phyloP scores from a whole-genome alignment of 2,113 vertebrate species.

The Mormoops blainvillei region DNA sequence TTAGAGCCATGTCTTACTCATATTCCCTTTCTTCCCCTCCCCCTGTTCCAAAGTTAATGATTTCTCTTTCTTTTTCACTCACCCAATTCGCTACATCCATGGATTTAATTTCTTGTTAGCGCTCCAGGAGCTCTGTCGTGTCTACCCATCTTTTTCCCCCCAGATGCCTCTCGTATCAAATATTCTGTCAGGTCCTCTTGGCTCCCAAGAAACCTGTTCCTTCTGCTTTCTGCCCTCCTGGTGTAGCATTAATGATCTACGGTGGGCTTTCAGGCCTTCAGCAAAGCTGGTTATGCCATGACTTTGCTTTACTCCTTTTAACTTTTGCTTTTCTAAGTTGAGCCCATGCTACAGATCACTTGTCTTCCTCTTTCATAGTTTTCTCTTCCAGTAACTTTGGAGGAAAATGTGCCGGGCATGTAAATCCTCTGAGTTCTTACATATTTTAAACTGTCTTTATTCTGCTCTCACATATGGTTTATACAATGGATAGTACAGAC shows the following conservation, averaged over 20 bases:
- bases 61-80: background rate
- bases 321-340: background rate
- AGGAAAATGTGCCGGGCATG: background rate
- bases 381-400: background rate
- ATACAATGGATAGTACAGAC: background rate
- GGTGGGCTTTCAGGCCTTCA: background rate
- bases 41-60: background rate
- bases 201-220: background rate
- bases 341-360: background rate
- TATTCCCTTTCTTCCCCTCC: background rate
- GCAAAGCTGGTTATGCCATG: background rate
- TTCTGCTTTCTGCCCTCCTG: background rate
- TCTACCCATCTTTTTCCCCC: background rate
- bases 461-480: background rate
- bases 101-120: background rate
- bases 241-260: fast-evolving
- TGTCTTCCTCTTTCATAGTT: background rate
- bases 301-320: background rate
- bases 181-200: background rate
- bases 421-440: background rate
- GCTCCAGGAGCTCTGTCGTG: background rate
- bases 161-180: background rate
- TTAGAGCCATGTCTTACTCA: background rate
- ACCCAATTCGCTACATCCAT: background rate
- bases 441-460: background rate